A percentile compares a stretch with the other conserved stretches of the same genome.
Conservation (phyloP, 2,113 vertebrate species). For the Himantopus leucocephalus region DNA sequence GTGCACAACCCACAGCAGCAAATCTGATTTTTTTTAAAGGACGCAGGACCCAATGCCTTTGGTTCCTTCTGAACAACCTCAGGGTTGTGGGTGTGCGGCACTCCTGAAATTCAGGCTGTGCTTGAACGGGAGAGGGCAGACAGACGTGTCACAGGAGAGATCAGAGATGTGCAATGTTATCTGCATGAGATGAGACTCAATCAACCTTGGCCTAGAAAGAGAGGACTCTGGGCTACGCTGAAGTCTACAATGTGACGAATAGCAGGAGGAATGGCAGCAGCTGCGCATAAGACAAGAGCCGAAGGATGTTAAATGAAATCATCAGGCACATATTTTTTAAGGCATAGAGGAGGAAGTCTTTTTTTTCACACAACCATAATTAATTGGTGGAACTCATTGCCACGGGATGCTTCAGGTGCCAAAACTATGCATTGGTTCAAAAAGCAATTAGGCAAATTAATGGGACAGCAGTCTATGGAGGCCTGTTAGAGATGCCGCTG, state of each 20-base stretch:
- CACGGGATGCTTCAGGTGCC: slow-evolving; percentile 14
- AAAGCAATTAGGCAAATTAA: slow-evolving; percentile 60
- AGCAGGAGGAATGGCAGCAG: background rate
- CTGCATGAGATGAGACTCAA: background rate
- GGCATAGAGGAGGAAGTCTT: background rate
- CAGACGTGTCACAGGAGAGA: background rate
- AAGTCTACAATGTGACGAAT: rapidly evolving
- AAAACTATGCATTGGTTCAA: background rate
- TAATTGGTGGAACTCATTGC: slow-evolving; percentile 26
- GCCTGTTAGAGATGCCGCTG: background rate
- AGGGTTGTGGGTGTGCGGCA: background rate
- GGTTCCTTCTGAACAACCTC: rapidly evolving
- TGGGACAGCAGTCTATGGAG: background rate
- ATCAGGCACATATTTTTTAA: background rate
- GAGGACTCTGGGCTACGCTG: background rate
- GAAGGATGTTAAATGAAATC: background rate
- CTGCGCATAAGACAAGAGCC: background rate
- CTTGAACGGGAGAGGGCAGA: background rate
- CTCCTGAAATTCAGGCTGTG: background rate
- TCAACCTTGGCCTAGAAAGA: background rate
- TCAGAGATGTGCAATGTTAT: background rate
- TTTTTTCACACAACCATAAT: background rate
- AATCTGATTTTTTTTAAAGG: background rate
- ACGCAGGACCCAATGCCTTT: rapidly evolving
- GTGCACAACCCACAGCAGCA: background rate